These are phyloP conservation scores for Tragelaphus strepsiceros DNA, from an alignment of 2,113 vertebrate species.

Conservation along the genomic window DNA sequence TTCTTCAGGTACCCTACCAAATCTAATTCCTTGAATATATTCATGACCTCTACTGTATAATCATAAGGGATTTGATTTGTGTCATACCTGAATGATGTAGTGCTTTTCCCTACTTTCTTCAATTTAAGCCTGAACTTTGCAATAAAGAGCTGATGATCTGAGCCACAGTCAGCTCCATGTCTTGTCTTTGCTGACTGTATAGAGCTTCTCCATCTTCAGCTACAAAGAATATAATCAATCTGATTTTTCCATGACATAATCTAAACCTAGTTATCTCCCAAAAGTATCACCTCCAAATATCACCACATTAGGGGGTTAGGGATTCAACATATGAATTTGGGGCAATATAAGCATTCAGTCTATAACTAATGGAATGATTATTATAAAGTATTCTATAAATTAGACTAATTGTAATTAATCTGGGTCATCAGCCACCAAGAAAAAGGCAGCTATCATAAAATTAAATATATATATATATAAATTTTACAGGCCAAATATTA, in stretches of 20 bases:
- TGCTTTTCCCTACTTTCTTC: background rate
- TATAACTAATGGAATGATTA: background rate
- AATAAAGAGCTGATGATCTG: background rate
- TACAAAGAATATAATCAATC: background rate
- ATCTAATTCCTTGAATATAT: background rate
- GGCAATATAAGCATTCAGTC: background rate
- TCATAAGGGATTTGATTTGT: background rate
- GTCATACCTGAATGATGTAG: background rate
- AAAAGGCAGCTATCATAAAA: background rate
- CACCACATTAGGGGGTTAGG: background rate
- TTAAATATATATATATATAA: background rate
- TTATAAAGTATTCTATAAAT: background rate
- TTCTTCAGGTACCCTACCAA: background rate
- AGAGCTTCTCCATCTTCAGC: background rate
- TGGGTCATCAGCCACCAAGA: background rate
- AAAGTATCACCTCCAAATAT: background rate
- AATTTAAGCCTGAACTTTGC: background rate
- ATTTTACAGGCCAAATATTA: slow-evolving; percentile 11
- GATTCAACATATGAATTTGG: background rate
- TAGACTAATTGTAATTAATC: background rate
- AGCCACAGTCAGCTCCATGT: background rate
- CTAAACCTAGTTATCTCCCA: background rate
- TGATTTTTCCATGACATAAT: background rate
- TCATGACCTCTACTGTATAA: background rate
- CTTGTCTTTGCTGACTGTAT: background rate